Evolutionary conservation across 2,113 vertebrate genomes (phyloP).

Genomic region (Pelobates fuscus): DNA sequence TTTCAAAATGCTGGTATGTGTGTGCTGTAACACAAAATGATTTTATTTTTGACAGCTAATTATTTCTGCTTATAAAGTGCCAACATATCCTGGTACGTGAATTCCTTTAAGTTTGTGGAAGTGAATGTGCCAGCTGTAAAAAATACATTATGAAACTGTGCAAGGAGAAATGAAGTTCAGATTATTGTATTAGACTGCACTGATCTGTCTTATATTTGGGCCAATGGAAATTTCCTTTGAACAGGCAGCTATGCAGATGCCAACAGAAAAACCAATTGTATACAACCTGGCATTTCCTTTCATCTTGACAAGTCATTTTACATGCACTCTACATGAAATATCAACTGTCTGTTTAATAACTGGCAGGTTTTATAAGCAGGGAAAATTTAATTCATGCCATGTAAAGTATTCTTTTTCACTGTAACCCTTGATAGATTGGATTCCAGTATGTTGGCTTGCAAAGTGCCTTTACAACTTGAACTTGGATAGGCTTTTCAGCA

Average conservation of each 20-base stretch:
- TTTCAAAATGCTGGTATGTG: no score
- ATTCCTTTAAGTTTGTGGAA: not conserved
- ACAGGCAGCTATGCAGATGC: slow-evolving; percentile 36
- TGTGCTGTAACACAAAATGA: no score
- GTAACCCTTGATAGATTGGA: slow-evolving; percentile 30
- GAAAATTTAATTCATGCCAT: slow-evolving; percentile 41
- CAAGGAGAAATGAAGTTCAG: slow-evolving; percentile 42
- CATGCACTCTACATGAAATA: slow-evolving; percentile 45
- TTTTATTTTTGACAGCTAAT: no score
- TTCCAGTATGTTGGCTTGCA: slow-evolving; percentile 29
- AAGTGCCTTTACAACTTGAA: slow-evolving; percentile 36
- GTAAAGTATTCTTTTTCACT: slow-evolving; percentile 16
- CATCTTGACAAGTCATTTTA: slow-evolving; percentile 46
- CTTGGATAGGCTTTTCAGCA: slow-evolving; percentile 34
- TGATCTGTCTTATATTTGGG: slow-evolving; percentile 38
- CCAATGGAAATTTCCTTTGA: slow-evolving; percentile 45
- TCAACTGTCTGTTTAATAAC: slow-evolving; percentile 29
- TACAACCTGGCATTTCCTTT: slow-evolving; percentile 42
- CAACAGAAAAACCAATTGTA: slow-evolving; percentile 40
- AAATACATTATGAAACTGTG: slow-evolving; percentile 28
- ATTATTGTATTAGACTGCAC: slow-evolving; percentile 25
- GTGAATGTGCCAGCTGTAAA: slow-evolving; percentile 13
- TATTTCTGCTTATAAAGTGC: no score
- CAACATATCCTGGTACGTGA: no score
- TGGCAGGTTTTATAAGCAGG: slow-evolving; percentile 30